These are phyloP conservation scores for Leucoraja ocellata DNA, from an alignment of 2,797 vertebrate species.

Conservation along the genomic window DNA sequence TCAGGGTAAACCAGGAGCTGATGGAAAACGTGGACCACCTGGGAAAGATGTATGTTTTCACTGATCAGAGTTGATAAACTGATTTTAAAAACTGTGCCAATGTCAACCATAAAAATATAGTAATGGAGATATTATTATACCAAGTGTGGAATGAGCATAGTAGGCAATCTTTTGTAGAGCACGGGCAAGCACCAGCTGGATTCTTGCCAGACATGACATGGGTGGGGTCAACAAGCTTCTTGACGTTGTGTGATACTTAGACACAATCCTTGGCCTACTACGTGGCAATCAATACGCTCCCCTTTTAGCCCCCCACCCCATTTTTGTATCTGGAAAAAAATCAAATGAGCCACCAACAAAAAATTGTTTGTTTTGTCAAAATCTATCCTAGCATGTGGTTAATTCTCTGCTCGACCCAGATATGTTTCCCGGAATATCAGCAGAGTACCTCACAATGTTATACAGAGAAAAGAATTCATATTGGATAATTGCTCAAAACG, in stretches of 20 bases:
- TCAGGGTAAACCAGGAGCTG: slow-evolving; percentile 63
- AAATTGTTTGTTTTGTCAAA: not conserved
- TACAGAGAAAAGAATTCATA: not conserved
- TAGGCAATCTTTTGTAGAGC: not conserved
- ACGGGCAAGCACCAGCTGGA: not conserved
- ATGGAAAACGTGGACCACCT: slow-evolving; percentile 63
- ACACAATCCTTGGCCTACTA: not conserved
- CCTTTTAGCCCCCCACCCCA: not conserved
- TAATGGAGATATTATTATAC: not conserved
- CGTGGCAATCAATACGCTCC: not conserved
- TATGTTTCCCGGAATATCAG: not conserved
- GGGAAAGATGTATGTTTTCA: slow-evolving; percentile 60
- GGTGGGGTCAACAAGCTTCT: not conserved
- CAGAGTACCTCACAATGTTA: not conserved
- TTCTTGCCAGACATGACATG: not conserved
- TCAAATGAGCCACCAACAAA: not conserved
- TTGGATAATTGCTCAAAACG: not conserved
- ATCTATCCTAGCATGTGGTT: not conserved
- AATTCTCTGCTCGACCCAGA: not conserved
- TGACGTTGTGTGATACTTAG: not conserved
- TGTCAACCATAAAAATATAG: not conserved
- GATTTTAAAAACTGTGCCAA: not conserved
- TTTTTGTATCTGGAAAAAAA: not conserved
- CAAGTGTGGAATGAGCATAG: not conserved
- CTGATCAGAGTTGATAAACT: not conserved